A percentile compares a stretch with the other conserved stretches of the same genome.
Conservation (phyloP, 53 echinoderm and acorn worm species). For the Stichopus horrens region DNA sequence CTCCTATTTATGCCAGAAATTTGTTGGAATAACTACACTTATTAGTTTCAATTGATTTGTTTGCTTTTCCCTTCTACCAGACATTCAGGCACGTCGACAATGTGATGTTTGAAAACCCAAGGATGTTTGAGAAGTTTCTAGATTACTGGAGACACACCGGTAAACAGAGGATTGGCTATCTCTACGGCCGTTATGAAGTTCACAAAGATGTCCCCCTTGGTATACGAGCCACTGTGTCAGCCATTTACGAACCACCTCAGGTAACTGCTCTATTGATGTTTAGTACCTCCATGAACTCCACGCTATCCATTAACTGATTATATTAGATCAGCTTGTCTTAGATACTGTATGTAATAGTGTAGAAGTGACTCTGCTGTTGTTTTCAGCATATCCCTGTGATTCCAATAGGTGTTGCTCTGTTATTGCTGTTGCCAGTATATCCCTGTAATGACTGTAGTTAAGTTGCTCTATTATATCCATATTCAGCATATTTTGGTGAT, state of each 20-base stretch:
- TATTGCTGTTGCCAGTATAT: too few species aligned
- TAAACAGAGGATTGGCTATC: slow-evolving; percentile 84
- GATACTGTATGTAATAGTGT: too few species aligned
- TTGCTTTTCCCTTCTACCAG: slow-evolving; percentile 48
- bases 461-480: too few species aligned
- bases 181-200: slow-evolving; percentile 85
- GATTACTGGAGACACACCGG: slow-evolving; percentile 99
- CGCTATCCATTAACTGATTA: too few species aligned
- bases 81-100: slow-evolving; percentile 95
- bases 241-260: slow-evolving; percentile 99
- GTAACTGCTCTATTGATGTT: slow-evolving; percentile 35
- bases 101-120: slow-evolving; percentile 95
- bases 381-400: too few species aligned
- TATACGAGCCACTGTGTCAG: slow-evolving; percentile 87
- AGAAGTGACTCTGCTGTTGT: too few species aligned
- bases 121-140: slow-evolving; percentile 83
- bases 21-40: not conserved
- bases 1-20: too few species aligned
- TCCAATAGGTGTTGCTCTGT: not conserved
- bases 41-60: not conserved
- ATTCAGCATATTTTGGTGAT: too few species aligned
- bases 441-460: too few species aligned
- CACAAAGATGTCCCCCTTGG: slow-evolving; percentile 98
- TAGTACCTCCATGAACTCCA: too few species aligned
- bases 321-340: too few species aligned